Conservation (phyloP, 1,140 invertebrate species). For the Magallana angulata region DNA sequence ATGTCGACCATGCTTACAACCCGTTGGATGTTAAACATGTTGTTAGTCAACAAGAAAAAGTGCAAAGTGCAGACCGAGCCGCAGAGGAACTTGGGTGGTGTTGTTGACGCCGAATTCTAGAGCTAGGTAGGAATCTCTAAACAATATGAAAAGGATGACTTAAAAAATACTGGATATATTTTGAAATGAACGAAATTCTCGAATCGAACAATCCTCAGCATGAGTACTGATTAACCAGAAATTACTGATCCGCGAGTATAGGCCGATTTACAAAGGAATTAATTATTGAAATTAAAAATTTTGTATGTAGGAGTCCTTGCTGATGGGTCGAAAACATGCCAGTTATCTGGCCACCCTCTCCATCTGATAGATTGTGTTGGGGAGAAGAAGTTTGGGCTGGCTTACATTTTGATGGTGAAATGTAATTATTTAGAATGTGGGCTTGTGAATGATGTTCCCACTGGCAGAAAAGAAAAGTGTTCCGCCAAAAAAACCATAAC, state of each 20-base stretch:
- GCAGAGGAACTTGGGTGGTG: not conserved
- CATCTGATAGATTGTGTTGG: no score
- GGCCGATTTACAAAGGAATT: no score
- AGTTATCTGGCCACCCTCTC: no score
- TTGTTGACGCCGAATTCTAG: not conserved
- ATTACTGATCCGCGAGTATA: not conserved
- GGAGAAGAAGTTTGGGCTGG: no score
- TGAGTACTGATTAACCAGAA: not conserved
- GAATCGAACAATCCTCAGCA: not conserved
- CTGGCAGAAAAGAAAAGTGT: constrained; percentile 1
- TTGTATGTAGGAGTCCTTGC: no score
- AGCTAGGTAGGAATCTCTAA: not conserved
- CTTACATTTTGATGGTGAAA: not conserved
- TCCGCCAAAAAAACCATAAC: not conserved
- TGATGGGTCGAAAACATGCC: no score
- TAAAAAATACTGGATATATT: no score
- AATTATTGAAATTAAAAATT: no score
- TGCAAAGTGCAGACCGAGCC: not conserved
- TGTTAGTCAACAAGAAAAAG: not conserved
- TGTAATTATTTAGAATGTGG: constrained; percentile 10
- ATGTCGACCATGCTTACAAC: not conserved
- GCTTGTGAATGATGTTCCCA: constrained; percentile 28
- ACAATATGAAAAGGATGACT: not conserved
- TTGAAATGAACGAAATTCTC: no score
- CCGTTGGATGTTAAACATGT: not conserved